phyloP scores from a whole-genome alignment of 1,140 invertebrate species.

The Bombyx mandarina region DNA sequence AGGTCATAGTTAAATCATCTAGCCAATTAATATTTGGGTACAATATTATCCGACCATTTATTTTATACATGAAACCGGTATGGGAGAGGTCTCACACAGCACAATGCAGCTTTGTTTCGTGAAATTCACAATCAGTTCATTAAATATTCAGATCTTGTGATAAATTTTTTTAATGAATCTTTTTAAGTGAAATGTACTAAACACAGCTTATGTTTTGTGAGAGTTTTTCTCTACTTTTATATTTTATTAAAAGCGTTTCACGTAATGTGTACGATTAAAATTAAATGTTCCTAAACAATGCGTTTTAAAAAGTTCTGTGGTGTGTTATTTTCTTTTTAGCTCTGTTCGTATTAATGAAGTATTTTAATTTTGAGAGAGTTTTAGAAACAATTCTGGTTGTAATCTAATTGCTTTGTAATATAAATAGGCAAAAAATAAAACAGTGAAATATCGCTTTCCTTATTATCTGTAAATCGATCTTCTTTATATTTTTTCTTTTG shows the following conservation, averaged over 20 bases:
- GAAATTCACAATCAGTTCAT: constrained; percentile 16
- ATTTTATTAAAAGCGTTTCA: not conserved
- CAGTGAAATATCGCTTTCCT: too few species aligned
- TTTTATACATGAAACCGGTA: not conserved
- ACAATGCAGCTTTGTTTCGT: constrained; percentile 22
- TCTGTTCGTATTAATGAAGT: too few species aligned
- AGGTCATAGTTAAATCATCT: too few species aligned
- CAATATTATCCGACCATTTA: not conserved
- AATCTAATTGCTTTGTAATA: too few species aligned
- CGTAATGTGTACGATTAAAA: not conserved
- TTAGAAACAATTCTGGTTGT: too few species aligned
- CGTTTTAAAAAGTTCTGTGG: too few species aligned
- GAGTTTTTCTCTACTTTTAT: not conserved
- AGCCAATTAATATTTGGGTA: constrained; percentile 1
- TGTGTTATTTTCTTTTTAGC: too few species aligned
- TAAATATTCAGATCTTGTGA: constrained; percentile 10
- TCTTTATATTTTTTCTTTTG: too few species aligned
- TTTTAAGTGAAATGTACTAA: constrained; percentile 14
- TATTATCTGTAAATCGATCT: too few species aligned
- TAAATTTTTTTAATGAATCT: constrained; percentile 11
- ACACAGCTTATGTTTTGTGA: constrained; percentile 1
- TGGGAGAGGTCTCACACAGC: constrained; percentile 16
- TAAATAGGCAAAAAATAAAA: too few species aligned
- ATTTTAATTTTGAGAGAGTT: too few species aligned
- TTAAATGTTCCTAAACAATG: too few species aligned